Evolutionary conservation across 2,113 vertebrate genomes (phyloP).

Genomic region (rat (Rattus norvegicus)): DNA sequence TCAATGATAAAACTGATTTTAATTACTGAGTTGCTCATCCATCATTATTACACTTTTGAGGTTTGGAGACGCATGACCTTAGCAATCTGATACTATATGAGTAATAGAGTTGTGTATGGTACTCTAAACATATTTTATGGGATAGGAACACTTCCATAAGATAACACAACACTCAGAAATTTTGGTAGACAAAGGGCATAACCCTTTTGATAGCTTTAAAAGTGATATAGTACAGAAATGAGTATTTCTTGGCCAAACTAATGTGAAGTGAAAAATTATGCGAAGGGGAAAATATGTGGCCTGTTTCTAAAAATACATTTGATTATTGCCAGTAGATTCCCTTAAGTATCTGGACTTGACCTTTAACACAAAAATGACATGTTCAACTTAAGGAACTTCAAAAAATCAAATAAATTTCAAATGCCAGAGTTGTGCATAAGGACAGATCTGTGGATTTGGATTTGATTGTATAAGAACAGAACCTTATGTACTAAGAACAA

Average conservation of each 20-base stretch:
- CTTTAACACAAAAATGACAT: background rate
- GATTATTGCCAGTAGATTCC: background rate
- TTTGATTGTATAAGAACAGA: too few relatives aligned
- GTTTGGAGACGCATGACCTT: background rate
- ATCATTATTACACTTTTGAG: background rate
- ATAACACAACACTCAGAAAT: background rate
- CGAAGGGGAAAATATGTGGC: background rate
- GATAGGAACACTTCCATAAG: background rate
- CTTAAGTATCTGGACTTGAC: background rate
- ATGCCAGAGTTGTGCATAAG: rapidly evolving
- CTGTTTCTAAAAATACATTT: background rate
- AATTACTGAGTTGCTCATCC: background rate
- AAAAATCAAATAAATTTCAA: background rate
- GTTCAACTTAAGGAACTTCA: background rate
- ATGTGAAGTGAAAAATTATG: background rate
- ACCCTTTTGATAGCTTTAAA: background rate
- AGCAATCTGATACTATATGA: background rate
- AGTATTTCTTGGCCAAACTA: background rate
- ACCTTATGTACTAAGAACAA: background rate
- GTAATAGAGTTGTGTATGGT: rapidly evolving
- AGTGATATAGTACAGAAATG: background rate
- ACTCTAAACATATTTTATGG: background rate
- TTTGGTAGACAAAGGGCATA: background rate
- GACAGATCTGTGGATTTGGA: background rate
- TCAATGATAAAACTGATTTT: background rate